Evolutionary conservation across 2,888 invertebrate genomes (phyloP).

Genomic region (Hirtodrosophila trivittata): DNA sequence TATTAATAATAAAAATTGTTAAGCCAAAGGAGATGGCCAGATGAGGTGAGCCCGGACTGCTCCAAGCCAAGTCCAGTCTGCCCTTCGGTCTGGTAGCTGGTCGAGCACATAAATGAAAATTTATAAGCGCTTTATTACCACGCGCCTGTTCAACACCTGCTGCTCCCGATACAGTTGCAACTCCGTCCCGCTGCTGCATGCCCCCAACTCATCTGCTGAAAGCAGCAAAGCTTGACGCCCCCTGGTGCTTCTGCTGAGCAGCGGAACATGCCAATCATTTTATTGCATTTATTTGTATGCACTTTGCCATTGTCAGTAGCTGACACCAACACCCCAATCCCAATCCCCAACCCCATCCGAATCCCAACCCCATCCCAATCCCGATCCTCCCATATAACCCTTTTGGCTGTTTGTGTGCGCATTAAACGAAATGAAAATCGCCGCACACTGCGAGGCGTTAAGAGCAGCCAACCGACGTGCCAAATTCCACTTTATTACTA

Average conservation of each 20-base stretch:
- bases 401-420: slow-evolving; percentile 56
- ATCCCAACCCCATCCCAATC: not conserved
- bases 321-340: not conserved
- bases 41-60: no score
- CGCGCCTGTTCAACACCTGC: slow-evolving; percentile 58
- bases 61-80: no score
- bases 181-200: not conserved
- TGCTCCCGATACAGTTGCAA: slow-evolving; percentile 7
- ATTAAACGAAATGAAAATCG: slow-evolving; percentile 75
- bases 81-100: slow-evolving; percentile 29
- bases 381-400: slow-evolving; percentile 1
- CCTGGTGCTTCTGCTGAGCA: slow-evolving; percentile 35
- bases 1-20: slow-evolving; percentile 76
- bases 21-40: slow-evolving; percentile 46
- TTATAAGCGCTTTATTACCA: slow-evolving; percentile 79
- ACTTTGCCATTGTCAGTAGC: slow-evolving; percentile 70
- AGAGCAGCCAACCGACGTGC: slow-evolving; percentile 69
- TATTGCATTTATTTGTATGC: slow-evolving; percentile 77
- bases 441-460: slow-evolving; percentile 62
- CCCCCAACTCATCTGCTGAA: not conserved
- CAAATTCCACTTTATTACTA: slow-evolving; percentile 75
- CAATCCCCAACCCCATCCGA: not conserved
- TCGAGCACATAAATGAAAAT: slow-evolving; percentile 72
- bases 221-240: slow-evolving; percentile 3
- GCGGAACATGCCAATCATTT: slow-evolving; percentile 75